Base-by-base conservation (phyloP, 1,140 invertebrate species). In the Drosophila sucinea region DNA sequence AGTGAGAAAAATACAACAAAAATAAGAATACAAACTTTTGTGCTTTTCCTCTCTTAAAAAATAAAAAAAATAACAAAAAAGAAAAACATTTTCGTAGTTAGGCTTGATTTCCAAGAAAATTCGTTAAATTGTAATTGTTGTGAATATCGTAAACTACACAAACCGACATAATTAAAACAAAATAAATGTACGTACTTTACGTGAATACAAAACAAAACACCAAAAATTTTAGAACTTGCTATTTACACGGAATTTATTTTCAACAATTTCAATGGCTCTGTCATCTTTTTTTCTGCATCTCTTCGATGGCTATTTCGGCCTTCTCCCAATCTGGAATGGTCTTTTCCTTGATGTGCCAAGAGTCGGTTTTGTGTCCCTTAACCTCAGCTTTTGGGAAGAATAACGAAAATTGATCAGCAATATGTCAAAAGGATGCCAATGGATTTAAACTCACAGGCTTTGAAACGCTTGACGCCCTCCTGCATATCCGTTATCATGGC, bases 311-410 rank as follows among this genome's bases (percentile, higher is more conserved):
- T 23, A 90, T 86, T 78, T 91, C 90, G 5, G 82, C 78, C 91
- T 92, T 56, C 93, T 94, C 94, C 94, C 95, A 95, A 57, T 93
- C 93, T 56, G 93, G 93, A 29, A 93, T 77, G 6, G 93, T 90
- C 40, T 93, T 87, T 73, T 93, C 91, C 55, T 92, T 95, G 30
- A 95, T 90, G 83, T 94, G 93, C 87, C 95, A 93, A 79, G 95
- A 95, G 79, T 95, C 93, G 80, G 95, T 95, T 84, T 95, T 96
- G n/a, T 96, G 95, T 87, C 97, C 96, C 90, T 94, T 95, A 1
- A 95, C 95, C 70, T 96, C 92, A 68, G 96, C 96, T 80, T 2
- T 72, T 5, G 23, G 0, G 0, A 4, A 23, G 27, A 38, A 60
- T 4, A 2, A 3, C 61, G 2, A 41, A 38, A 63, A 38, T 61